These are phyloP conservation scores for Styela clava DNA, from an alignment of 23 tunicate genomes.

Conservation along the genomic window DNA sequence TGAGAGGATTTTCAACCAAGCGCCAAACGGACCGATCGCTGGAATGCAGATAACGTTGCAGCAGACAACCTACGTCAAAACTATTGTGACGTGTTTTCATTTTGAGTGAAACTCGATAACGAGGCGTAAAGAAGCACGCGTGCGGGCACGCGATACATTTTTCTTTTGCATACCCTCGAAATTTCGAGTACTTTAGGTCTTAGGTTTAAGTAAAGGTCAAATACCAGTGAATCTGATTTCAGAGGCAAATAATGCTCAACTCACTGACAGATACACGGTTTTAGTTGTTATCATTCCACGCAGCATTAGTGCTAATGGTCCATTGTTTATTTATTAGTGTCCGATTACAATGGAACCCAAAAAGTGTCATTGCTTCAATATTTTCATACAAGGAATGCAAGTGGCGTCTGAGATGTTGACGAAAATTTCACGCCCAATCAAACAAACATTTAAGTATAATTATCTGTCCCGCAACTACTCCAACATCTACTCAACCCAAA, in stretches of 20 bases:
- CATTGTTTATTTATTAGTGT: neutral
- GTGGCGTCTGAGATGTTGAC: neutral
- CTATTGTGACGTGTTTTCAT: neutral
- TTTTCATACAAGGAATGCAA: neutral
- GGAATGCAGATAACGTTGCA: neutral
- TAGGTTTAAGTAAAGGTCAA: too few species aligned
- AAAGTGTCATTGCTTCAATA: too few species aligned
- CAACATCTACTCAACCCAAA: too few species aligned
- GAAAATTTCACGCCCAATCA: neutral
- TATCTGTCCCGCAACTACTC: too few species aligned
- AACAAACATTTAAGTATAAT: neutral
- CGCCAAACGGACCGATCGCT: neutral
- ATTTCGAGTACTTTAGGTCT: neutral
- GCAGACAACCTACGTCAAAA: neutral
- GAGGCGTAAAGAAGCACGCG: too few species aligned
- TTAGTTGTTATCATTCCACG: too few species aligned
- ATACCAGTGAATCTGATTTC: too few species aligned
- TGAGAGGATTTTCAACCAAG: too few species aligned
- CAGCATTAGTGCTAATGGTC: neutral
- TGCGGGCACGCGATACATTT: neutral
- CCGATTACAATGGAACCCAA: neutral
- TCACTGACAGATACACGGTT: too few species aligned
- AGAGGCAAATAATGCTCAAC: too few species aligned
- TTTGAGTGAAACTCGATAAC: neutral
- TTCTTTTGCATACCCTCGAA: neutral